Conservation (phyloP, 2,113 vertebrate genomes). For the Ophiodon elongatus region DNA sequence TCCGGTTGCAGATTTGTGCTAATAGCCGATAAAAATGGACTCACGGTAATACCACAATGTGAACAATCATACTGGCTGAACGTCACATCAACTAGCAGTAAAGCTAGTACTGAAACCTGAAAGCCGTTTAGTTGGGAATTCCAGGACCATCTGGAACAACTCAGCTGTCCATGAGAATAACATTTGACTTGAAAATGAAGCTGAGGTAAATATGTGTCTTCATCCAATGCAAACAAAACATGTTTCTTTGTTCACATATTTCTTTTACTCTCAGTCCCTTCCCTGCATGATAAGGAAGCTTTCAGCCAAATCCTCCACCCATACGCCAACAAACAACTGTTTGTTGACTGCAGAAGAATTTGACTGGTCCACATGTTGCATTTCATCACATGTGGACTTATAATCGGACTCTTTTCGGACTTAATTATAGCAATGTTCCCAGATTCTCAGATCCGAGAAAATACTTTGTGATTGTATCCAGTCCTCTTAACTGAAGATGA, state of each 20-base stretch:
- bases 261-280: neutral
- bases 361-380: neutral
- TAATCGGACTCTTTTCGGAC: neutral
- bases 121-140: conserved; percentile 39
- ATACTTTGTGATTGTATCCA: neutral
- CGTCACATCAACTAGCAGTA: neutral
- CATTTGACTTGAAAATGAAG: conserved; percentile 50
- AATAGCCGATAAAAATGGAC: conserved; percentile 5
- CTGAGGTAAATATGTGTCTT: conserved; percentile 46
- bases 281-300: neutral
- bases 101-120: neutral
- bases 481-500: neutral
- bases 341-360: neutral
- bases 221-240: conserved; percentile 62
- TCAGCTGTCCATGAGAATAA: conserved; percentile 52
- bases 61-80: neutral
- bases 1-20: neutral
- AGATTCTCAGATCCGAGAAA: neutral
- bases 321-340: neutral
- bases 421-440: neutral
- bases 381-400: neutral
- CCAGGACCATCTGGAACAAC: conserved; percentile 68
- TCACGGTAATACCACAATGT: neutral
- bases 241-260: conserved; percentile 39
- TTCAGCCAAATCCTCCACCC: conserved; percentile 2